A percentile compares a stretch with the other conserved stretches of the same genome.
Conservation (phyloP, 2,113 vertebrate species). For the Sinocyclocheilus anshuiensis region DNA sequence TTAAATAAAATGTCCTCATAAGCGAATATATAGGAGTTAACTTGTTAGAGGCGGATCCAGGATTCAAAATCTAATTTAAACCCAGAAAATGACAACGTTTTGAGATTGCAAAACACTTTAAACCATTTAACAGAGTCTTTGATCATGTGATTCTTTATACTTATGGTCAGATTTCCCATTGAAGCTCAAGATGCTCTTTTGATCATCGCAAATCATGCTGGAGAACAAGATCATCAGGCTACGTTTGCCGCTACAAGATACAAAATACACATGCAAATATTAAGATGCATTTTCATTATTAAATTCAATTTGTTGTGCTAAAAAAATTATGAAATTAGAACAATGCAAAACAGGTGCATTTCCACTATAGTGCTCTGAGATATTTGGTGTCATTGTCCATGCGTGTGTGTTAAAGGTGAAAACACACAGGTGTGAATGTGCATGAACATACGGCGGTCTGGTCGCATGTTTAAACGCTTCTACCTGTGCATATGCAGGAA, state of each 20-base stretch:
- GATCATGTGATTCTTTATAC: neutral
- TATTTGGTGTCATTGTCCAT: too few relatives aligned
- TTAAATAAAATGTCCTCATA: neutral
- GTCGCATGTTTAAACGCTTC: constrained; percentile 20
- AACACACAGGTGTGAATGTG: constrained; percentile 7
- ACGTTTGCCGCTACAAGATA: neutral
- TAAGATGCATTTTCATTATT: neutral
- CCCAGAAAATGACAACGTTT: neutral
- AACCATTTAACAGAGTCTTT: neutral
- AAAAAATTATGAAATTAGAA: neutral
- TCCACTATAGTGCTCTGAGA: neutral
- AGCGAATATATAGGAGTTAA: too few relatives aligned
- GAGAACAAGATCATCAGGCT: neutral
- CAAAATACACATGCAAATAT: neutral
- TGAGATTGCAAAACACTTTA: neutral
- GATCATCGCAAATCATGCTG: neutral
- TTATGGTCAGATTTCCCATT: neutral
- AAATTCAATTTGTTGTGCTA: neutral
- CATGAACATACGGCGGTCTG: constrained; percentile 18
- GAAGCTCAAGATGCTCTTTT: neutral
- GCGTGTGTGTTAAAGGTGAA: neutral
- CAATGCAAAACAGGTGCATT: neutral
- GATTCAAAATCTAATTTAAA: neutral
- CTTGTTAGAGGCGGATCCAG: too few relatives aligned
- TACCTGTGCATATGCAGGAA: constrained; percentile 22